Conservation (phyloP, 2,888 invertebrate species). For the Orthosia cruda region DNA sequence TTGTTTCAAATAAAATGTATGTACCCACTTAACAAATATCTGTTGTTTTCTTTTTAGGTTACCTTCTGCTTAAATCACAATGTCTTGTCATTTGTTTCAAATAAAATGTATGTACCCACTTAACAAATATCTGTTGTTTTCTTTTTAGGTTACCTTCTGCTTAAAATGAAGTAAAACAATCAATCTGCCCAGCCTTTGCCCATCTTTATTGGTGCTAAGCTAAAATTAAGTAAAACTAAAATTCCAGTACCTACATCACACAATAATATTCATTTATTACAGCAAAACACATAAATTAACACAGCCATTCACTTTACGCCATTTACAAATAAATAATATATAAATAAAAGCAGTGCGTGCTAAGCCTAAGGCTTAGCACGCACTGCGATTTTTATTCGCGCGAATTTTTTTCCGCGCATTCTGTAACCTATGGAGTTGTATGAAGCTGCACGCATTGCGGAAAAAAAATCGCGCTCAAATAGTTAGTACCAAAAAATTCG, state of each 20-base stretch:
- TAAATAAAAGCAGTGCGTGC: slow-evolving; percentile 13
- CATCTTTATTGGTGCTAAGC: no score
- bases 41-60: slow-evolving; percentile 9
- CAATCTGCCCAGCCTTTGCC: no score
- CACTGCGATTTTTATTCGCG: no score
- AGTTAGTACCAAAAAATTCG: no score
- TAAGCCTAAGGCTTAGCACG: no score
- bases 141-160: slow-evolving; percentile 1
- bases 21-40: slow-evolving; percentile 1
- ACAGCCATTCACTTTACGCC: slow-evolving; percentile 48
- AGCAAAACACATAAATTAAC: slow-evolving; percentile 48
- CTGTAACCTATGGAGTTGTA: no score
- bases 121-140: slow-evolving; percentile 3
- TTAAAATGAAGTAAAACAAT: slow-evolving; percentile 6
- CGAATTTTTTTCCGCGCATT: no score
- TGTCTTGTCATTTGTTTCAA: slow-evolving; percentile 30
- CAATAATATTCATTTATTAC: slow-evolving; percentile 40
- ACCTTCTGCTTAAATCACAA: slow-evolving; percentile 6
- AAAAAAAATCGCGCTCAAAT: no score
- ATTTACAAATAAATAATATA: slow-evolving; percentile 37
- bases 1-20: slow-evolving; percentile 39
- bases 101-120: slow-evolving; percentile 30
- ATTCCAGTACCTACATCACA: slow-evolving; percentile 10
- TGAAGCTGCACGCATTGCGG: no score
- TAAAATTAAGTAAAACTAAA: slow-evolving; percentile 19